Evolutionary conservation across 2,797 vertebrate genomes (phyloP), one percentile per base, ranked within the genome.

Genomic region (Petrocephalus sullivani): DNA sequence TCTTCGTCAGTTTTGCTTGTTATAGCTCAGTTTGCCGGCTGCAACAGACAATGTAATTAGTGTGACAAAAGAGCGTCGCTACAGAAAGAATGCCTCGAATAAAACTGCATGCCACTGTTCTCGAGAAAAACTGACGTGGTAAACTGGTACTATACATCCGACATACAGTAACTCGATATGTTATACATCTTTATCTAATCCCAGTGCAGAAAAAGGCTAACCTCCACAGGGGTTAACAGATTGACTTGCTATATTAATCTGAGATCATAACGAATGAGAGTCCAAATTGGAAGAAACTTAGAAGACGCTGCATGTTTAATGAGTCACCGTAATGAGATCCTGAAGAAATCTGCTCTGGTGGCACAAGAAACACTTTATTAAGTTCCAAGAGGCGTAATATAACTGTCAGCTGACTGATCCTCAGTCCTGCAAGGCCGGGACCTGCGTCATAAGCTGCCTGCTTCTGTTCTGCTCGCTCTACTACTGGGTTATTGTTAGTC

Each of bases 181-280:
- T 14, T 37, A 21, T 10, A 12, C 23, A n/a, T 9, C n/a, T 64
- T 49, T 49, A 49, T 56, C 88, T 88, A 86, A 37, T 81, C 16
- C 57, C 84, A 87, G 90, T 92, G 53, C 88, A 88, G 64, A 88
- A 61, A 81, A 92, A 92, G 89, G 90, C 85, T 58, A 86, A 92
- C 92, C 91, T 92, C 91, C 89, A 90, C 91, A 90, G 85, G 85
- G 33, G 33, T 60, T 21, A 9, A 90, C 91, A 91, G 88, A 92
- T 91, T 51, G 89, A 94, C 81, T 90, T 89, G 91, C 86, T 89
- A 58, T 51, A 67, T 91, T 60, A 84, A 92, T 92, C 90, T 92
- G 82, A 90, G 88, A 93, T 94, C 93, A 94, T 91, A 54, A 94
- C 92, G 92, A 90, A 89, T 46, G 3, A 49, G 51, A 93, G 92